Base-by-base conservation (phyloP, 92 coral and sea anemone species). In the Porites divaricata region DNA sequence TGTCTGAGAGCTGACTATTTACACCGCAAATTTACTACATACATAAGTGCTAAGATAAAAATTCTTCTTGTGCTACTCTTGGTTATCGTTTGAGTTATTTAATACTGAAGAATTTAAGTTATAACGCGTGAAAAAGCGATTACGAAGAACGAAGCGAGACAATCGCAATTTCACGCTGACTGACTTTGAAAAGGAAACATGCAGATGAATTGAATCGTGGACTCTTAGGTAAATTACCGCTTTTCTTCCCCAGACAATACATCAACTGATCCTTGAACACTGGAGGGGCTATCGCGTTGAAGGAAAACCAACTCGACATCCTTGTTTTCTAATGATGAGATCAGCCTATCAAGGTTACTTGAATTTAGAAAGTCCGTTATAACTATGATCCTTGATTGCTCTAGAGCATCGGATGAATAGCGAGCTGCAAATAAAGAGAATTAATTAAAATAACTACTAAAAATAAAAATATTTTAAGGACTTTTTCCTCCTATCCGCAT, bases 81-180 rank as follows among this genome's bases (percentile, higher is more conserved):
- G 20, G 49, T 68, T 69, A 15, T 56, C 67, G 84, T 56, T 26
- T 49, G 67, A 67, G 57, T 56, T 3, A 68, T 28, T 26, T 56
- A 0, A 0, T 52, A 17, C 49, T 67, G 72, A 67, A 13, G 26
- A 51, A 3, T 35, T 69, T 21, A 7, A 75, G 48, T 25, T 8
- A 19, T 11, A 24, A 19, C 2, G 67, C 79, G 72, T 63, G 63
- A 64, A 19, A 64, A 13, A 48, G 63, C 49, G 14, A 16, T 20
- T 6, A 22, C 2, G 23, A 22, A 69, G 74, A 52, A 25, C 68
- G 85, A 19, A 35, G 48, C 21, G 35, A 54, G 75, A 68, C 76
- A 80, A 67, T 67, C 1, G 59, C 66, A 70, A 68, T 69, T 80
- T 69, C 67, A 68, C 69, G 76, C 76, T 59, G 85, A 24, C 56